Evolutionary conservation across 37 sponge, comb jelly and placozoan genomes (phyloP).

Genomic region (Petrosia ficiformis): DNA sequence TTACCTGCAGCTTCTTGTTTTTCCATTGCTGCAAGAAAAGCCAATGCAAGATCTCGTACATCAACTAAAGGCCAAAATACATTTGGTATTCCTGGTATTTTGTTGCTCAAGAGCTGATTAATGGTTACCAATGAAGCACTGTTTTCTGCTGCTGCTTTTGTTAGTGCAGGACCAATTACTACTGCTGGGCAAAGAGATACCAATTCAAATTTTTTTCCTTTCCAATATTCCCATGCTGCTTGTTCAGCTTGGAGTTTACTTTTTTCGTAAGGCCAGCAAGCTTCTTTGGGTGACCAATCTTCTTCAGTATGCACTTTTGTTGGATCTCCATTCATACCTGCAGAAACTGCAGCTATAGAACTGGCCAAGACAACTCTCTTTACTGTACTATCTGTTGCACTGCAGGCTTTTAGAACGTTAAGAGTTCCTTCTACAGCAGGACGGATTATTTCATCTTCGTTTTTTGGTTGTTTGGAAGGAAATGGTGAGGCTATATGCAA

Average conservation of each 20-base stretch:
- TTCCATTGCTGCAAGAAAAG: constrained; percentile 80
- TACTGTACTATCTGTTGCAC: constrained; percentile 25
- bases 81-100: constrained; percentile 58
- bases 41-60: constrained; percentile 88
- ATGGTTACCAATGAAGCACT: constrained; percentile 21
- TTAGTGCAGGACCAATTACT: constrained; percentile 78
- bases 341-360: constrained; percentile 77
- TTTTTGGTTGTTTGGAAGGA: constrained; percentile 21
- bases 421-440: constrained; percentile 82
- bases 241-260: constrained; percentile 85
- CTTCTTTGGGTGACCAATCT: constrained; percentile 66
- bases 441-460: constrained; percentile 30
- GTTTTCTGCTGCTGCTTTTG: constrained; percentile 27
- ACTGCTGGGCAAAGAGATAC: constrained; percentile 69
- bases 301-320: constrained; percentile 68
- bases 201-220: constrained; percentile 79
- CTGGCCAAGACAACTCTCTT: constrained; percentile 89
- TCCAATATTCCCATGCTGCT: constrained; percentile 83
- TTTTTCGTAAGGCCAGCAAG: constrained; percentile 55
- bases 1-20: constrained; percentile 68
- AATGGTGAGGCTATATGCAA: constrained; percentile 91
- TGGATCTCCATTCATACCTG: constrained; percentile 43
- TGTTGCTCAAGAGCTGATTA: constrained; percentile 28
- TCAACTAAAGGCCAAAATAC: constrained; percentile 58
- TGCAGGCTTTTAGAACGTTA: constrained; percentile 85